Conservation (phyloP, 2,888 invertebrate genomes). For the Molorchus minor region DNA sequence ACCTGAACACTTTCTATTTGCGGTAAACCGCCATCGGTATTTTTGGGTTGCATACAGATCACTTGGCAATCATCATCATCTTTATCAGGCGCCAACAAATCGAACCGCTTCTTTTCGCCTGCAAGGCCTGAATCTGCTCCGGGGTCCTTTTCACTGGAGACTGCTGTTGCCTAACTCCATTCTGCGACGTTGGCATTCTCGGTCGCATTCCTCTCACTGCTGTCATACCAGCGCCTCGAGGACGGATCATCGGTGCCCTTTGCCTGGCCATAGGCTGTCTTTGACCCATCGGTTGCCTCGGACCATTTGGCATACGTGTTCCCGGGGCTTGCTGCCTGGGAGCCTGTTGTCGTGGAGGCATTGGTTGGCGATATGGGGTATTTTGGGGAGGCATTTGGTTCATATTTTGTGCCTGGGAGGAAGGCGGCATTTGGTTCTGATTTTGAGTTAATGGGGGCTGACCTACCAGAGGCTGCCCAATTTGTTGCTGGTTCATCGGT, state of each 20-base stretch:
- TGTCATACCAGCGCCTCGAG: slow-evolving; percentile 47
- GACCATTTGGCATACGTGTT: slow-evolving; percentile 55
- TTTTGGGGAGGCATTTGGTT: slow-evolving; percentile 39
- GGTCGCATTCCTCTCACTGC: slow-evolving; percentile 46
- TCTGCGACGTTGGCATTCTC: slow-evolving; percentile 42
- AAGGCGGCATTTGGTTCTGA: slow-evolving; percentile 37
- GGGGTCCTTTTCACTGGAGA: slow-evolving; percentile 50
- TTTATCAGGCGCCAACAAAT: slow-evolving; percentile 74
- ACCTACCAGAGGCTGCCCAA: slow-evolving; percentile 43
- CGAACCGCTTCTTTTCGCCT: slow-evolving; percentile 67
- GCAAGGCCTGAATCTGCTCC: slow-evolving; percentile 61
- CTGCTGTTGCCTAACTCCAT: slow-evolving; percentile 36
- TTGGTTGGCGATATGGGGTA: slow-evolving; percentile 6
- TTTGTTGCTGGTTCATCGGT: slow-evolving; percentile 54
- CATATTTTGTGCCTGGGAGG: slow-evolving; percentile 42
- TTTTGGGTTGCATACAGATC: slow-evolving; percentile 77
- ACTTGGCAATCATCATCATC: slow-evolving; percentile 81
- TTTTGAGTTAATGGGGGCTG: slow-evolving; percentile 39
- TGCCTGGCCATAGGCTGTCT: slow-evolving; percentile 42
- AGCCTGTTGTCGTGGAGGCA: slow-evolving; percentile 44
- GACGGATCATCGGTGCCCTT: slow-evolving; percentile 48
- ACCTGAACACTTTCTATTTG: slow-evolving; percentile 80
- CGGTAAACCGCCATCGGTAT: slow-evolving; percentile 71
- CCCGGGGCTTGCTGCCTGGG: slow-evolving; percentile 51
- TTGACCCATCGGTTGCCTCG: slow-evolving; percentile 42